Evolutionary conservation across 1,140 invertebrate species (phyloP).

Genomic region (Drosophila lacertosa): DNA sequence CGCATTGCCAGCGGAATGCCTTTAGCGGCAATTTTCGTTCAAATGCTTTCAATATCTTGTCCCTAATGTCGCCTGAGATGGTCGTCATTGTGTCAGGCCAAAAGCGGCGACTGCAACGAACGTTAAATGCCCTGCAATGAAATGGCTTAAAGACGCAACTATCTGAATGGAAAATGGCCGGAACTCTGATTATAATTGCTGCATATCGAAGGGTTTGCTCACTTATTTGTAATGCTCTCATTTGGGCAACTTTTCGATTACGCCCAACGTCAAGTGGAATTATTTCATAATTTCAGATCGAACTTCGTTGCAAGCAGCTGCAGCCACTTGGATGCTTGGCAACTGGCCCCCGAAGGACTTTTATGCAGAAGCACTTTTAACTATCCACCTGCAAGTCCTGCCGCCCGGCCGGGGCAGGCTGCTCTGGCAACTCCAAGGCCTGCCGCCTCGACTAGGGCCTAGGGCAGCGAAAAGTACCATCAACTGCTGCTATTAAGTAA

Average conservation of each 20-base stretch:
- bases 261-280: not conserved
- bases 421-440: constrained; percentile 14
- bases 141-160: too few species aligned
- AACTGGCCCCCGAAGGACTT: constrained; percentile 4
- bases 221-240: not conserved
- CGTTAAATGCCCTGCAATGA: constrained; percentile 1
- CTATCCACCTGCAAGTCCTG: constrained; percentile 32
- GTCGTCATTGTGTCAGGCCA: constrained; percentile 15
- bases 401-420: constrained; percentile 2
- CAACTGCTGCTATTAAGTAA: constrained; percentile 44
- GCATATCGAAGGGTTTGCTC: too few species aligned
- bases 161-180: too few species aligned
- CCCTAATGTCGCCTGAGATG: not conserved
- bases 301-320: constrained; percentile 10
- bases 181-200: too few species aligned
- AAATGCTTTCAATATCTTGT: constrained; percentile 38
- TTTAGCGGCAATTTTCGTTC: constrained; percentile 18
- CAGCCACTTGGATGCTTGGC: not conserved
- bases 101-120: not conserved
- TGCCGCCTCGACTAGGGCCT: constrained; percentile 28
- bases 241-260: not conserved
- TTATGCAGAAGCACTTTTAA: constrained; percentile 26
- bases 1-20: constrained; percentile 5
- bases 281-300: constrained; percentile 7
- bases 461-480: constrained; percentile 41